Evolutionary conservation across 2,888 invertebrate species (phyloP).

Genomic region (Acanthoscelides obtectus): DNA sequence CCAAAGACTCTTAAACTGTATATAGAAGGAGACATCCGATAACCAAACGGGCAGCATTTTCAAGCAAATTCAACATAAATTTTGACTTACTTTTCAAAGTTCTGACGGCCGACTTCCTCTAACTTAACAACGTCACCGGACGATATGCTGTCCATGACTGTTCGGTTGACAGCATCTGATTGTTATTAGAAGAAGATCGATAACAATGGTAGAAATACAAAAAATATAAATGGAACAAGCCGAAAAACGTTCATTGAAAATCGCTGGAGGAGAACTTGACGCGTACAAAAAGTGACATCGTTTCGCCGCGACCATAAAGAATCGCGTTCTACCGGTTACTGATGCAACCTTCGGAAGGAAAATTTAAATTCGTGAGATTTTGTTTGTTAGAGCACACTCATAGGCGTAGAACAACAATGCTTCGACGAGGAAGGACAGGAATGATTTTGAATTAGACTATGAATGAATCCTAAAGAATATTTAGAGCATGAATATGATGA

Average conservation of each 20-base stretch:
- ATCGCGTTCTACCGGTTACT: not conserved
- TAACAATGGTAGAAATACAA: not conserved
- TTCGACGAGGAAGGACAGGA: no score
- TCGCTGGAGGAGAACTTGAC: not conserved
- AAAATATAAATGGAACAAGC: not conserved
- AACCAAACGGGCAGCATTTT: constrained; percentile 1
- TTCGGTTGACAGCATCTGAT: not conserved
- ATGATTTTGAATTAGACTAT: no score
- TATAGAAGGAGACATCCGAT: not conserved
- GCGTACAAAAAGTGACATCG: not conserved
- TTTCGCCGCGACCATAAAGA: not conserved
- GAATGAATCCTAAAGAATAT: no score
- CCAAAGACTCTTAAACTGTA: not conserved
- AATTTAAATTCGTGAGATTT: not conserved
- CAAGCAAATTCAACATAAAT: not conserved
- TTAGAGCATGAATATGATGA: no score
- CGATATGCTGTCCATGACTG: not conserved
- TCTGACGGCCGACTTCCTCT: not conserved
- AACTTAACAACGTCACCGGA: not conserved
- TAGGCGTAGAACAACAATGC: not conserved
- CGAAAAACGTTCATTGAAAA: not conserved
- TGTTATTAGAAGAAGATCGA: not conserved
- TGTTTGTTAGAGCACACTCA: not conserved
- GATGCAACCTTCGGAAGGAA: not conserved
- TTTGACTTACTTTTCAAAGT: not conserved